Percentiles rank a stretch among this genome's conserved stretches.
Conservation (phyloP, 2,888 invertebrate genomes). For the Sylvicola fuscatus region DNA sequence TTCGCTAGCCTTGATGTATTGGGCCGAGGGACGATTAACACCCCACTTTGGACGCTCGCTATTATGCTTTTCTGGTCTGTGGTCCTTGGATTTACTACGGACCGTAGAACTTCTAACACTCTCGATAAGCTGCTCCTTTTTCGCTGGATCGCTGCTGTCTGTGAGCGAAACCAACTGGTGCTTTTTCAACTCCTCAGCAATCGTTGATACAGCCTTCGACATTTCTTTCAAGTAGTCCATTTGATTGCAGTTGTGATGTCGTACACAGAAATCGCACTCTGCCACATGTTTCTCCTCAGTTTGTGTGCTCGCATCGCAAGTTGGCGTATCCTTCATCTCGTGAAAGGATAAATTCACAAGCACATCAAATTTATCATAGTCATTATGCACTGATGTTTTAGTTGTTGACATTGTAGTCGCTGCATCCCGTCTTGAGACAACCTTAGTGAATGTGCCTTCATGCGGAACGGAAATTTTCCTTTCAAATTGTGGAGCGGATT, state of each 20-base stretch:
- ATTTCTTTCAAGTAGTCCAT: too few relatives aligned
- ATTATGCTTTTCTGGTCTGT: conserved; percentile 19
- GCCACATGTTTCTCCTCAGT: too few relatives aligned
- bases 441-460: conserved; percentile 6
- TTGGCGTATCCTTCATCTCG: conserved; percentile 5
- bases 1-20: conserved; percentile 77
- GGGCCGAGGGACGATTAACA: conserved; percentile 53
- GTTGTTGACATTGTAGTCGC: conserved; percentile 21
- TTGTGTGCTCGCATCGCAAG: too few relatives aligned
- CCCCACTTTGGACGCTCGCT: conserved; percentile 55
- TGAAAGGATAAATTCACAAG: conserved; percentile 3
- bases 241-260: too few relatives aligned
- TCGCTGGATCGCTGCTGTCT: too few relatives aligned
- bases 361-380: conserved; percentile 12
- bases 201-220: too few relatives aligned
- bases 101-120: conserved; percentile 11
- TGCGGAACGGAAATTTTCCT: conserved; percentile 4
- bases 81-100: conserved; percentile 13
- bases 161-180: too few relatives aligned
- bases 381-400: conserved; percentile 15
- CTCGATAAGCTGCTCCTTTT: too few relatives aligned
- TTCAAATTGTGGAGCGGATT: too few relatives aligned
- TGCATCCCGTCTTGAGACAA: conserved; percentile 13
- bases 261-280: too few relatives aligned
- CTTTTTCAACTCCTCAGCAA: too few relatives aligned